Base-by-base conservation (phyloP, 2,113 vertebrate genomes). In the Leucosticte australis region DNA sequence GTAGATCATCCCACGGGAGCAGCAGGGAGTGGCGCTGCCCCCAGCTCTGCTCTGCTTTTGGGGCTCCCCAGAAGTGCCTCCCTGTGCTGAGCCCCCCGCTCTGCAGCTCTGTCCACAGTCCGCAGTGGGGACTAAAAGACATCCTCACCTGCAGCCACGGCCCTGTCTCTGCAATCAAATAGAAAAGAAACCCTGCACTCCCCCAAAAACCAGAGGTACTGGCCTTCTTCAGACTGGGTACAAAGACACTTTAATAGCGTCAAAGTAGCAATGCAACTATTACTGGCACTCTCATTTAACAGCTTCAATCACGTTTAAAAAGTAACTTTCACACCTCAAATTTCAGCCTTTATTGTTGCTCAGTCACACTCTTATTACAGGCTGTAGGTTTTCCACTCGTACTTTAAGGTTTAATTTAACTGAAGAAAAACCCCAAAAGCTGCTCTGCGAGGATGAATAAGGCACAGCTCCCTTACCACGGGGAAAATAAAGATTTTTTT, bases 21-120 rank as follows among this genome's bases (percentile, higher is more conserved):
- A 2, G 2, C 42, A 2, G 2, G 19, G 47, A 33, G 13, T 0
- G 20, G 1, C 13, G 8, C 10, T 31, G 33, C 18, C n/a, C 15
- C 10, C 6, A 8, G 35, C 15, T 59, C 53, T 9, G 44, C 17
- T 46, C n/a, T 9, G 64, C 12, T 35, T 24, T 17, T 27, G 26
- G 18, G 47, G 23, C 27, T 59, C 24, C 28, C 22, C 24, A 6
- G 6, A 30, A 50, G 14, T 10, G 44, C 22, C 7, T 46, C 31
- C 2, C 12, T 30, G 42, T 9, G 85, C 57, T n/a, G 47, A 28
- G 53, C 17, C 13, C 13, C 0, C 13, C 16, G 30, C 37, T 74
- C 39, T 21, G 27, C 10, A 7, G 4, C 8, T 27, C 30, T 5
- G 3, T 8, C 28, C 76, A 8, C 7, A 10, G 13, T 0, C 23